Evolutionary conservation across 2,113 vertebrate species (phyloP), one percentile per base, ranked within the genome.

Genomic region (Dipodomys stephensi): DNA sequence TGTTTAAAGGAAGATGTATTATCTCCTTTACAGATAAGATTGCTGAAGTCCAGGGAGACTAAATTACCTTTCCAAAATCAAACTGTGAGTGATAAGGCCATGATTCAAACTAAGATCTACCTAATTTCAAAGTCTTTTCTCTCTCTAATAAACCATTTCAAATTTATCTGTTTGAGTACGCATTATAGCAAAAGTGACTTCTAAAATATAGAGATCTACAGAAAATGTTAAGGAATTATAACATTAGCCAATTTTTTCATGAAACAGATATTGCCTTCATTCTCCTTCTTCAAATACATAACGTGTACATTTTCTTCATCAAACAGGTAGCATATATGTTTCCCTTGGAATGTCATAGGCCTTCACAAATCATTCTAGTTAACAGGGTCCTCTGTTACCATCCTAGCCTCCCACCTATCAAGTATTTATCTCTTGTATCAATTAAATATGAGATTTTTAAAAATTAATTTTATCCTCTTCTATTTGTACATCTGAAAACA

Each of bases 181-280:
- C 2, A 85, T 71, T 73, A 78, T 88, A 79, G 30, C 53, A 90
- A 87, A 71, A 76, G 30, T 49, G 77, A 46, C 30, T 60, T 93
- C 93, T 32, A 81, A 93, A 95, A 83, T 49, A 85, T 35, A 90
- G 44, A n/a, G 8, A 79, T 12, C 3, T 11, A 68, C 60, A 32
- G 86, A 78, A 73, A 68, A 49, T 83, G 95, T 77, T 86, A 74
- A 84, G 32, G 6, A 60, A 25, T 13, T 71, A 15, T 44, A 83
- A 46, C 27, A 22, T 84, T 83, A 80, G 67, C 32, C 86, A 88
- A 77, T 83, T 73, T 94, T 79, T 73, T 67, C 76, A 4, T 86
- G 80, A 87, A 96, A 85, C 13, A 79, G 53, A 82, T 32, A 49
- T 25, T 86, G 65, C 25, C 86, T 90, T 78, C 88, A 95, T 65